Percentiles rank a stretch among this genome's conserved stretches.
phyloP scores from a whole-genome alignment of 1,140 invertebrate genomes.

The Heterodera carotae region DNA sequence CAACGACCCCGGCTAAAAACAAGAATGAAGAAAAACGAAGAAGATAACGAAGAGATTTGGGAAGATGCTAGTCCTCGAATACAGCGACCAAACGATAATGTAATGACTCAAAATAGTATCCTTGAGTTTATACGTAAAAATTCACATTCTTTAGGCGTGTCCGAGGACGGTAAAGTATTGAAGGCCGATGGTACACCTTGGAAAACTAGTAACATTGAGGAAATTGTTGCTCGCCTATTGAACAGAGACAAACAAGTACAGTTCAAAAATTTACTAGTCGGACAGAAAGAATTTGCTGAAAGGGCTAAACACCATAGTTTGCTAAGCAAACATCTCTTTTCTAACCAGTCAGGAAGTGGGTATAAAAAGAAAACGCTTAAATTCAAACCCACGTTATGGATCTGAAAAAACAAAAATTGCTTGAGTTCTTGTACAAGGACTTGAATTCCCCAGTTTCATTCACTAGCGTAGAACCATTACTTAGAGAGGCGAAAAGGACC shows the following conservation, averaged over 20 bases:
- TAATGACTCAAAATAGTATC: background rate
- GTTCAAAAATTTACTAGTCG: background rate
- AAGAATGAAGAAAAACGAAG: no score
- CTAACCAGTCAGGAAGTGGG: background rate
- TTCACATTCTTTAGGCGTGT: background rate
- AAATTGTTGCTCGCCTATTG: background rate
- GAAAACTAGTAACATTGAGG: background rate
- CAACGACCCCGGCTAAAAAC: no score
- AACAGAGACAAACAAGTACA: background rate
- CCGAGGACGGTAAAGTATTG: no score
- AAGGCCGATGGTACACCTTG: background rate
- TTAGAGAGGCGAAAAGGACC: background rate
- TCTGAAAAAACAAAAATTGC: slow-evolving; percentile 22
- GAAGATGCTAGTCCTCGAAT: background rate
- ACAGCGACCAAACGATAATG: no score
- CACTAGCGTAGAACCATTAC: slow-evolving; percentile 21
- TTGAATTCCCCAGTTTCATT: slow-evolving; percentile 19
- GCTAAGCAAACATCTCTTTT: background rate
- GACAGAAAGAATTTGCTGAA: background rate
- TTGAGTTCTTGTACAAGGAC: slow-evolving; percentile 32
- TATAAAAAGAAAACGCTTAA: background rate
- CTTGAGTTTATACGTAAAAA: background rate
- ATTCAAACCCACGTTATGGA: slow-evolving; percentile 30
- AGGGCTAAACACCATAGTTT: background rate
- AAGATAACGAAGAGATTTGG: background rate